phyloP scores from a whole-genome alignment of 2,797 vertebrate species.

The Peromyscus nudipes region DNA sequence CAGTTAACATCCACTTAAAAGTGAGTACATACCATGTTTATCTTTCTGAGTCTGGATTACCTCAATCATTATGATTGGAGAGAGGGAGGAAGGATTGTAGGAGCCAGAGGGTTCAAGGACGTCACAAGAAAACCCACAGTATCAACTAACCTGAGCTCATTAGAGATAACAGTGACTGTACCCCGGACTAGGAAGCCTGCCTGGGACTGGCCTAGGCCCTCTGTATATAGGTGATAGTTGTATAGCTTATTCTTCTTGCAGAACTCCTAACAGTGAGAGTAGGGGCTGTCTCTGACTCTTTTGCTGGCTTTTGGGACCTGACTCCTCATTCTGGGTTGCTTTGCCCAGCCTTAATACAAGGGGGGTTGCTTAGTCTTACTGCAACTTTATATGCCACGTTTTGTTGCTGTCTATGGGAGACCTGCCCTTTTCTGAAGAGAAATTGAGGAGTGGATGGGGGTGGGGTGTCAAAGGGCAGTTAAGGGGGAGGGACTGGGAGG shows the following conservation, averaged over 20 bases:
- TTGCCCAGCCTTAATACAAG: background rate
- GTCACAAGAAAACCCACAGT: background rate
- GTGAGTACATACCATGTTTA: background rate
- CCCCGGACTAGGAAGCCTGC: background rate
- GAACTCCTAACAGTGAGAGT: background rate
- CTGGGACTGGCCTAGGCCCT: background rate
- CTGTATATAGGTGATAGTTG: background rate
- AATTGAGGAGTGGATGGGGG: background rate
- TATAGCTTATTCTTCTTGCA: background rate
- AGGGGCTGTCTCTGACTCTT: background rate
- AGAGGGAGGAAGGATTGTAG: background rate
- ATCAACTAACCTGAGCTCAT: background rate
- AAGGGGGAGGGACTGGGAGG: fast-evolving
- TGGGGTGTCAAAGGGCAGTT: background rate
- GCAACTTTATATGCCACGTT: background rate
- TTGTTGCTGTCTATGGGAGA: background rate
- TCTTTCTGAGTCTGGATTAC: background rate
- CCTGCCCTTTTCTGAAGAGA: background rate
- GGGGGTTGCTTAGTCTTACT: background rate
- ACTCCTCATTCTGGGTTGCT: background rate
- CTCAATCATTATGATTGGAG: background rate
- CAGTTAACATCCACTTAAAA: background rate
- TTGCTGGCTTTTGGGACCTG: background rate
- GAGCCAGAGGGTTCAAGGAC: background rate
- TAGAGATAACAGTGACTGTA: background rate